Conservation (phyloP, 2,113 vertebrate genomes). For the Desmodus rotundus region DNA sequence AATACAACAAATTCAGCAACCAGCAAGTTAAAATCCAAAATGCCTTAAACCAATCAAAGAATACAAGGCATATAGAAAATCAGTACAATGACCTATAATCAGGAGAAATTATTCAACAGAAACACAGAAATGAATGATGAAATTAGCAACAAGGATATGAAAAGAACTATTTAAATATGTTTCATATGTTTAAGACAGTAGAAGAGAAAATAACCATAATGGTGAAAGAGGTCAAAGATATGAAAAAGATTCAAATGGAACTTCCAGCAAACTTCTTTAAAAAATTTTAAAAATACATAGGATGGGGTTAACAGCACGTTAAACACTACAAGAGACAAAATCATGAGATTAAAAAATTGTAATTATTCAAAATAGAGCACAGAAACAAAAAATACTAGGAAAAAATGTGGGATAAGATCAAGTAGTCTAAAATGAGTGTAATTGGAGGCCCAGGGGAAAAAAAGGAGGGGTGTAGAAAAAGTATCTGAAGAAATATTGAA, state of each 20-base stretch:
- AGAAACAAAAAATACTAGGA: neutral
- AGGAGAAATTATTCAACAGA: neutral
- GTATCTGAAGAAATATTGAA: neutral
- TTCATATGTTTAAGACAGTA: neutral
- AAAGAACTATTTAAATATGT: neutral
- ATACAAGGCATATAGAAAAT: neutral
- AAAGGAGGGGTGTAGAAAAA: neutral
- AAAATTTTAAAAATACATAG: neutral
- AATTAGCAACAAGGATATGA: neutral
- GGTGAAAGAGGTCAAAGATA: neutral
- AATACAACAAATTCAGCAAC: slow-evolving; percentile 12
- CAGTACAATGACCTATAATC: neutral
- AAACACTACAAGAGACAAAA: neutral
- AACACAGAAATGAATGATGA: neutral
- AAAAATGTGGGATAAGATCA: neutral
- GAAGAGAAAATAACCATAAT: neutral
- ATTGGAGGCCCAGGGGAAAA: neutral
- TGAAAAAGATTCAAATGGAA: neutral
- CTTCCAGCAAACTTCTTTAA: neutral
- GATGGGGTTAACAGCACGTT: neutral
- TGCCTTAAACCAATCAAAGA: neutral
- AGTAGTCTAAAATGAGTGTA: neutral
- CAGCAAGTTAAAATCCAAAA: neutral
- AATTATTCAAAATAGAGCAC: neutral
- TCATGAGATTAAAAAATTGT: neutral